Percentiles rank a stretch among this genome's conserved stretches.
Evolutionary conservation across 2,888 invertebrate genomes (phyloP).

Genomic region (Papilio elwesi): DNA sequence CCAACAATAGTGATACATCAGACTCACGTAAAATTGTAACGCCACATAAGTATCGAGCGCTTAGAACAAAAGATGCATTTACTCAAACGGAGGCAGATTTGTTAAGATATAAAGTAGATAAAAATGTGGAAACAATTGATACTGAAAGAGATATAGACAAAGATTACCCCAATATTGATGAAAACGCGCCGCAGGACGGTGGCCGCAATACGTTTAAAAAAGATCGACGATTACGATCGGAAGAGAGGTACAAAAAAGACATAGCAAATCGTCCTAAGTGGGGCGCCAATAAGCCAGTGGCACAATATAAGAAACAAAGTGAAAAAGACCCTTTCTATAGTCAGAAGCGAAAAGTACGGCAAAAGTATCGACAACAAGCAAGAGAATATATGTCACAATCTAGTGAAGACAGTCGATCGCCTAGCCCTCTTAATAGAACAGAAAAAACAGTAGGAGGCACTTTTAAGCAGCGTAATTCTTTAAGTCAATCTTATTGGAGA

Average conservation of each 20-base stretch:
- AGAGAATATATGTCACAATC: constrained; percentile 84
- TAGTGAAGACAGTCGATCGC: constrained; percentile 86
- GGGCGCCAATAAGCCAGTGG: constrained; percentile 90
- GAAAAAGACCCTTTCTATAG: constrained; percentile 94
- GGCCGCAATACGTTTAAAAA: constrained; percentile 79
- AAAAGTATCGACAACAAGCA: constrained; percentile 85
- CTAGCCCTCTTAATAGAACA: constrained; percentile 77
- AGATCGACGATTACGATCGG: constrained; percentile 80
- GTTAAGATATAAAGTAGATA: constrained; percentile 60
- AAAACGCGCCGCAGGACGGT: constrained; percentile 79
- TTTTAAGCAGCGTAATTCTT: constrained; percentile 72
- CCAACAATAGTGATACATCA: constrained; percentile 63
- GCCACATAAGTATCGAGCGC: constrained; percentile 78
- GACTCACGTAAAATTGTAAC: constrained; percentile 72
- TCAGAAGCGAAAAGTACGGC: constrained; percentile 87
- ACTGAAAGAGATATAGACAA: constrained; percentile 76
- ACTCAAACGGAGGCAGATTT: constrained; percentile 86
- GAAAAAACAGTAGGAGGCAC: constrained; percentile 71
- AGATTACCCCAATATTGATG: constrained; percentile 79
- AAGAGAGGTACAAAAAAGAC: constrained; percentile 82
- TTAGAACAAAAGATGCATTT: constrained; percentile 84
- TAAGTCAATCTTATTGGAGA: constrained; percentile 81
- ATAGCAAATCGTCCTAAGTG: constrained; percentile 88
- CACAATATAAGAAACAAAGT: constrained; percentile 94
- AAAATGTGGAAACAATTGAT: constrained; percentile 68